Evolutionary conservation across 1,140 invertebrate genomes (phyloP), one percentile per base, ranked within the genome.

Genomic region (Coptotermes formosanus): DNA sequence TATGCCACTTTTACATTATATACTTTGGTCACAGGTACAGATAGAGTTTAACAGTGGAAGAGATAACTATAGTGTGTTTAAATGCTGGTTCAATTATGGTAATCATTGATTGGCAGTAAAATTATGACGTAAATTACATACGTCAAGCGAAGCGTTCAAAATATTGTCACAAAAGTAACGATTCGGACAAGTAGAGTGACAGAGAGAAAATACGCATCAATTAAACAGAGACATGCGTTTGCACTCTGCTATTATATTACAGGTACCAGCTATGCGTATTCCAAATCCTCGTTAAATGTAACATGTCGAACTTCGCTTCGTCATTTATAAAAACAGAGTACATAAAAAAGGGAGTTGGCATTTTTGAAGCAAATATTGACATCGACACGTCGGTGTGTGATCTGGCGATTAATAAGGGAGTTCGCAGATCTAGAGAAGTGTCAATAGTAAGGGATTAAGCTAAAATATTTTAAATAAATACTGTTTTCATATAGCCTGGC

Each of bases 11-110:
- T 75, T 75, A 25, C 25, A 75, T 75, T 19, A 16, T 30, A 75
- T 25, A 25, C 2, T n/a, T 75, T 75, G 25, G 25, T 25, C 9
- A 30, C 64, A 75, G 64, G 64, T 21, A 64, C 9, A 30, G 64
- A 30, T n/a, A 75, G 64, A 25, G n/a, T 75, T n/a, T 12, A 2
- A 75, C 64, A 75, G 64, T 11, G 14, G 64, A 75, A 55, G 25
- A 75, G 64, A 75, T 75, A 75, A 75, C 64, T 75, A 75, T 2
- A 30, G n/a, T 75, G 64, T 75, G 64, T 75, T 75, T 75, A 75
- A 75, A 75, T 30, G 64, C 64, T 75, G 9, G 64, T 30, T 30
- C 8, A 75, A 75, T 75, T 30, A 75, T 75, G 25, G 25, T 64
- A 30, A 75, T 75, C 64, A 75, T n/a, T 75, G 64, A 75, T 75